Percentiles rank a stretch among this genome's conserved stretches.
phyloP scores from a whole-genome alignment of 2,113 vertebrate species.

The Hemiscyllium ocellatum region DNA sequence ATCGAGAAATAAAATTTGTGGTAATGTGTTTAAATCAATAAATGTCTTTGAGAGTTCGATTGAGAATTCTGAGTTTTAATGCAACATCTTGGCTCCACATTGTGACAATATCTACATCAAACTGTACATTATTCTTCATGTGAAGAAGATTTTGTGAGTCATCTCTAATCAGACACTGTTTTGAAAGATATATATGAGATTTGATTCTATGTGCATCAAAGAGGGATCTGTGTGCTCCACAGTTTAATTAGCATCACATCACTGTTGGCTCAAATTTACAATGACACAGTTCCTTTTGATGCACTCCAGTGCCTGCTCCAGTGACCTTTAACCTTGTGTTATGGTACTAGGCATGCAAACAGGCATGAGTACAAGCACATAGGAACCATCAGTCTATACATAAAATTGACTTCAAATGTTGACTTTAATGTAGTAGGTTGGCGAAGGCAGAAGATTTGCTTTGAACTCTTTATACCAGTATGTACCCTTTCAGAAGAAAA shows the following conservation, averaged over 20 bases:
- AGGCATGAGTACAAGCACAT: slow-evolving; percentile 43
- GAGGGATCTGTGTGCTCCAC: slow-evolving; percentile 32
- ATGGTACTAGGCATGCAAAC: slow-evolving; percentile 43
- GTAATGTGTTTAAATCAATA: background rate
- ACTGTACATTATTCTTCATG: background rate
- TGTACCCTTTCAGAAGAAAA: background rate
- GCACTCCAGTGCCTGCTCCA: slow-evolving; percentile 43
- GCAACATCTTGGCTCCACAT: background rate
- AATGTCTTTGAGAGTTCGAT: background rate
- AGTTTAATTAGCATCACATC: slow-evolving; percentile 42
- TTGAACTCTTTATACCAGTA: background rate
- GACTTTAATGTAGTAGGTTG: slow-evolving; percentile 42
- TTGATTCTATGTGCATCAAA: background rate
- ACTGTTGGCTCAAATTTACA: slow-evolving; percentile 40
- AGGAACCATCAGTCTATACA: slow-evolving; percentile 20
- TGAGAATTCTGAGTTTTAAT: background rate
- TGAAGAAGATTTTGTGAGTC: background rate
- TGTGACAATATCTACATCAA: background rate
- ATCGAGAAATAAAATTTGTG: background rate
- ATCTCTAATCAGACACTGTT: background rate
- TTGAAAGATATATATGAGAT: background rate
- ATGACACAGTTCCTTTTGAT: slow-evolving; percentile 41
- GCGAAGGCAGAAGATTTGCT: slow-evolving; percentile 33
- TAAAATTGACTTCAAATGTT: slow-evolving; percentile 44
- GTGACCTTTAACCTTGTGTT: slow-evolving; percentile 44